Percentiles rank a stretch among this genome's conserved stretches.
phyloP scores from a whole-genome alignment of 2,888 invertebrate species.

The Drosophila parthenogenetica region DNA sequence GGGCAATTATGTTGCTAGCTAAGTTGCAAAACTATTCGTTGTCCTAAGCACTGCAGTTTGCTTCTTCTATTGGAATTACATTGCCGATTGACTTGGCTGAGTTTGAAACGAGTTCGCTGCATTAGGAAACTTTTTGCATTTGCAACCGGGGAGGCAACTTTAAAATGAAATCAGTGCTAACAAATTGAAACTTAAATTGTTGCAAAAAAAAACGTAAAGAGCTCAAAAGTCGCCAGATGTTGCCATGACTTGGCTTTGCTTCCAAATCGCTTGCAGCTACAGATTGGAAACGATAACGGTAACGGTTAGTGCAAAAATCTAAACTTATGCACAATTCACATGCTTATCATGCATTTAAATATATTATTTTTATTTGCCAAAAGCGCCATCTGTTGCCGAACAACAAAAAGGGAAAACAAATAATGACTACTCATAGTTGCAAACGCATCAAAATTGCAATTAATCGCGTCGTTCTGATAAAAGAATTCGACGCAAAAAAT shows the following conservation, averaged over 20 bases:
- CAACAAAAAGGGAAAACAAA: conserved; percentile 43
- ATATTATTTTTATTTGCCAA: conserved; percentile 58
- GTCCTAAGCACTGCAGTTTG: conserved; percentile 16
- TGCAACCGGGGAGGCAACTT: conserved; percentile 53
- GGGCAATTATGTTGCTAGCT: conserved; percentile 20
- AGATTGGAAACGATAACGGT: conserved; percentile 11
- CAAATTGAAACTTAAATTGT: conserved; percentile 71
- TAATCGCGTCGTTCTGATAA: conserved; percentile 25
- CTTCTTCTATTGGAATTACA: conserved; percentile 55
- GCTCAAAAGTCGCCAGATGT: conserved; percentile 28
- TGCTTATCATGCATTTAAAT: conserved; percentile 68
- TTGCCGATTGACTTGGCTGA: conserved; percentile 45
- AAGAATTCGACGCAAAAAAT: not conserved
- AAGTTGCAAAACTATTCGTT: conserved; percentile 18
- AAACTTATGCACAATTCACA: conserved; percentile 69
- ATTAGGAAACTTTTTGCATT: conserved; percentile 74
- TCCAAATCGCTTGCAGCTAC: conserved; percentile 61
- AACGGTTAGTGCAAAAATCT: conserved; percentile 28
- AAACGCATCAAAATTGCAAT: conserved; percentile 39
- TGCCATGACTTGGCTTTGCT: not conserved
- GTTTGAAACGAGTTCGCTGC: conserved; percentile 43
- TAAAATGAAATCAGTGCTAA: conserved; percentile 71
- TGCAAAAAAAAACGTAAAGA: conserved; percentile 32
- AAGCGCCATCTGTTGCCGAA: conserved; percentile 55
- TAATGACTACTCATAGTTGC: conserved; percentile 47